A percentile compares a stretch with the other conserved stretches of the same genome.
phyloP scores from a whole-genome alignment of 2,113 vertebrate genomes.

The Meriones unguiculatus region DNA sequence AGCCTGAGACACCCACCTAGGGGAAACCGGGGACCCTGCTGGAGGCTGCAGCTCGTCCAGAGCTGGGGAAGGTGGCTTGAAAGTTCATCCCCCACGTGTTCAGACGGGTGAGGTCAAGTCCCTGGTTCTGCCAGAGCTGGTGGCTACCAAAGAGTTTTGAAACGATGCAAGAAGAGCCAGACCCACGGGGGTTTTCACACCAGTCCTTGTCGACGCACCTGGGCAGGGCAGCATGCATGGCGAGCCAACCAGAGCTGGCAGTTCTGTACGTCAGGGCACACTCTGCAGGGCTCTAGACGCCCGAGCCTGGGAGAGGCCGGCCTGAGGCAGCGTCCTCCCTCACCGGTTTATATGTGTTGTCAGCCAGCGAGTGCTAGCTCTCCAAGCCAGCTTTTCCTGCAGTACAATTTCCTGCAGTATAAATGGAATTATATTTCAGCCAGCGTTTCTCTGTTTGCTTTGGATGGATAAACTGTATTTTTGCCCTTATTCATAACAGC shows the following conservation, averaged over 20 bases:
- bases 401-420: not conserved
- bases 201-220: not conserved
- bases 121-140: not conserved
- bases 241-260: not conserved
- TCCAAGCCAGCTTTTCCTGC: not conserved
- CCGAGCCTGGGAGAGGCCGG: not conserved
- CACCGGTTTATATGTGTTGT: not conserved
- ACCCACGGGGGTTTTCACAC: not conserved
- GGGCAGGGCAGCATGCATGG: not conserved
- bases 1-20: not conserved
- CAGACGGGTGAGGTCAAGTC: not conserved
- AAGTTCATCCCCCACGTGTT: not conserved
- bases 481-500: not conserved
- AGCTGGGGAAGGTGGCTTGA: not conserved
- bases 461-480: conserved; percentile 8
- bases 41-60: not conserved
- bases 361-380: not conserved
- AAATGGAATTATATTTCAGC: not conserved
- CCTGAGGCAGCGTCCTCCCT: fast-evolving
- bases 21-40: too few relatives aligned
- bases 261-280: fast-evolving
- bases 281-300: not conserved
- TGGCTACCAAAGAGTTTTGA: not conserved
- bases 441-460: conserved; percentile 1
- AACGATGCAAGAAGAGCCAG: not conserved